Conservation (phyloP, 2,797 vertebrate genomes). For the Acrocephalus scirpaceus region DNA sequence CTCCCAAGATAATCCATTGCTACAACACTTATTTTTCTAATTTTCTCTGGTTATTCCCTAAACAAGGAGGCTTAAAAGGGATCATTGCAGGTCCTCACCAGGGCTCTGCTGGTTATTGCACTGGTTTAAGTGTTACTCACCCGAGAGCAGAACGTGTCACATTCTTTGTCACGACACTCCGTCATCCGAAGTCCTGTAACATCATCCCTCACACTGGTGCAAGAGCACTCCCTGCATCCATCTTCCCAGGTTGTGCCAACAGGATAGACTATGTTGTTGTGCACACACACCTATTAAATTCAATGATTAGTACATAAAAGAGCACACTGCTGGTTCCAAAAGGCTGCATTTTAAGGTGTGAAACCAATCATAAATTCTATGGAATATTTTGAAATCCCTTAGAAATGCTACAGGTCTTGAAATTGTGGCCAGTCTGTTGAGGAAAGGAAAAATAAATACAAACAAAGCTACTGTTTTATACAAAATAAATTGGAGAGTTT, state of each 20-base stretch:
- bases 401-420: background rate
- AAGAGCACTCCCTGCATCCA: slow-evolving; percentile 85
- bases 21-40: background rate
- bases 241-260: slow-evolving; percentile 88
- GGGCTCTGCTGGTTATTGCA: background rate
- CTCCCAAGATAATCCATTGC: background rate
- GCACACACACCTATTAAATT: slow-evolving; percentile 87
- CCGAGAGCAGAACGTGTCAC: slow-evolving; percentile 81
- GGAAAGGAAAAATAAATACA: background rate
- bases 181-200: slow-evolving; percentile 81
- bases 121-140: slow-evolving; percentile 73
- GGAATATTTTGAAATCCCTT: background rate
- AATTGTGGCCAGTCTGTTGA: background rate
- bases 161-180: slow-evolving; percentile 84
- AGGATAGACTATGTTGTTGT: slow-evolving; percentile 81
- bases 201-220: slow-evolving; percentile 81
- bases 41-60: background rate
- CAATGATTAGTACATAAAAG: background rate
- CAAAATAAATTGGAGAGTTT: background rate
- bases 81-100: background rate
- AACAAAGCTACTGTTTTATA: background rate
- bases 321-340: background rate
- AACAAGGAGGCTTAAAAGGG: background rate
- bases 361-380: background rate
- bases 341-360: background rate